These are phyloP conservation scores for Phortica magna DNA, from an alignment of 2,888 invertebrate species.

Conservation along the genomic window DNA sequence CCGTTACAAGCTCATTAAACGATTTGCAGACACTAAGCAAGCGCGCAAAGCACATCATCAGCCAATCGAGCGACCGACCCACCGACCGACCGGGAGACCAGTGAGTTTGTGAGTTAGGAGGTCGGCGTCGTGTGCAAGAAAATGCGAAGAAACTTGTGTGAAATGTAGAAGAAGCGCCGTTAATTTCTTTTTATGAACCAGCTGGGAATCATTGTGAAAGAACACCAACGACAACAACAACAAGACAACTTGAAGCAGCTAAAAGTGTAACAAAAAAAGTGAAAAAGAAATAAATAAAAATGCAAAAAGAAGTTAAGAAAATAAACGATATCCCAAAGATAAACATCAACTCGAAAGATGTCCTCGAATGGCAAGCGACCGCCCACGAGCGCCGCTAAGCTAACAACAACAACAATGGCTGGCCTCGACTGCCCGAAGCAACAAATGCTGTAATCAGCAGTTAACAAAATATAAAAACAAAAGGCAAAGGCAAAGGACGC, in stretches of 20 bases:
- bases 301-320: slow-evolving; percentile 45
- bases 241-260: slow-evolving; percentile 45
- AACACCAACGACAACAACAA: slow-evolving; percentile 40
- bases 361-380: background rate
- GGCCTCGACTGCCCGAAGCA: slow-evolving; percentile 38
- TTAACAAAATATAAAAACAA: slow-evolving; percentile 73
- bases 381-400: slow-evolving; percentile 10
- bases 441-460: slow-evolving; percentile 76
- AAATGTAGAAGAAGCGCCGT: slow-evolving; percentile 71
- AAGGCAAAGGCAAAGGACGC: slow-evolving; percentile 44
- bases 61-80: slow-evolving; percentile 39
- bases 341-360: slow-evolving; percentile 56
- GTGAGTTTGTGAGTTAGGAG: slow-evolving; percentile 39
- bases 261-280: slow-evolving; percentile 41
- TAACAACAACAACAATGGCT: background rate
- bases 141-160: slow-evolving; percentile 13
- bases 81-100: too few relatives aligned
- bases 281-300: slow-evolving; percentile 42
- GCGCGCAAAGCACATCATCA: slow-evolving; percentile 31
- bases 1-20: slow-evolving; percentile 78
- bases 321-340: slow-evolving; percentile 63
- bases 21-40: slow-evolving; percentile 68
- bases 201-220: slow-evolving; percentile 77
- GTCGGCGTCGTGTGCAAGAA: slow-evolving; percentile 2
- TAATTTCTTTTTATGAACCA: slow-evolving; percentile 79